Percentiles rank a stretch among this genome's conserved stretches.
Evolutionary conservation across 2,888 invertebrate species (phyloP).

Genomic region (Limenitis camilla): DNA sequence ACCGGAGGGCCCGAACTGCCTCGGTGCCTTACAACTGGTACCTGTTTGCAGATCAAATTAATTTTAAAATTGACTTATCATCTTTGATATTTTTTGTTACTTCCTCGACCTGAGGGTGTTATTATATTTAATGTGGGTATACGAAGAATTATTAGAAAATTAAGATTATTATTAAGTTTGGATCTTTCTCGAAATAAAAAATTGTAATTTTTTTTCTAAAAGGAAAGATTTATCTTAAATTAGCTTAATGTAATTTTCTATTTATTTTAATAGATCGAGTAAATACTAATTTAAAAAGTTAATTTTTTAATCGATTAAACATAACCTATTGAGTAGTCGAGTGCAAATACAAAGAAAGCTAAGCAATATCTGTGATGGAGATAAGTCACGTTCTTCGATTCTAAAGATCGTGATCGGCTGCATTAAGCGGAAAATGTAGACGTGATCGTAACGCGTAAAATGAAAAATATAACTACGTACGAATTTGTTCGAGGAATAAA

Average conservation of each 20-base stretch:
- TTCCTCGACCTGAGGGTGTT: too few relatives aligned
- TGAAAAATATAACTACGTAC: too few relatives aligned
- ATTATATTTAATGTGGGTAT: too few relatives aligned
- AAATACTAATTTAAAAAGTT: neutral
- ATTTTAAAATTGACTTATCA: neutral
- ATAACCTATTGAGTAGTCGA: neutral
- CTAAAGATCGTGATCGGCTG: conserved; percentile 7
- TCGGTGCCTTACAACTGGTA: neutral
- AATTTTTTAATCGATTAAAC: neutral
- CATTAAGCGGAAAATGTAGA: neutral
- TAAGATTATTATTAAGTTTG: too few relatives aligned
- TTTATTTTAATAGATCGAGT: too few relatives aligned
- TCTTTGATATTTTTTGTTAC: too few relatives aligned
- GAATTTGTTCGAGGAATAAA: too few relatives aligned
- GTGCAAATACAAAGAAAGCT: neutral
- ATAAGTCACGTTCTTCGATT: conserved; percentile 14
- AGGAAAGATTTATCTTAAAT: too few relatives aligned
- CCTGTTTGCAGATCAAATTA: conserved; percentile 5
- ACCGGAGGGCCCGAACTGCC: conserved; percentile 37
- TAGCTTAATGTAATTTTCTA: too few relatives aligned
- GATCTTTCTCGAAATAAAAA: too few relatives aligned
- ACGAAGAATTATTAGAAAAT: too few relatives aligned
- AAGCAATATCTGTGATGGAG: conserved; percentile 1
- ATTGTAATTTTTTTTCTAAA: too few relatives aligned
- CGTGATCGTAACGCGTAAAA: conserved; percentile 3